phyloP scores from a whole-genome alignment of 2,888 invertebrate species.

The Leptinotarsa tumamoca region DNA sequence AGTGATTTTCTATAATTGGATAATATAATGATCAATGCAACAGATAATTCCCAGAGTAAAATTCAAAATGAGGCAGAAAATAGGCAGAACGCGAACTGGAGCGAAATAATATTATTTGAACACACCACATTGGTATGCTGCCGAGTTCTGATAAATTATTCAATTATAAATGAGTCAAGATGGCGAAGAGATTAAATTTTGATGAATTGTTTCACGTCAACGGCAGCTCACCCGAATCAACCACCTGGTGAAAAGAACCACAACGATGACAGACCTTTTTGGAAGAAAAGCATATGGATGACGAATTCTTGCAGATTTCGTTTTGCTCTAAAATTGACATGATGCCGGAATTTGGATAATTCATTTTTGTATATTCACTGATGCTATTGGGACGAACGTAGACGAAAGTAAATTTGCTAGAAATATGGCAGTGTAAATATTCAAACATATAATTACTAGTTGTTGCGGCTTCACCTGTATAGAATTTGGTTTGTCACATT shows the following conservation, averaged over 20 bases:
- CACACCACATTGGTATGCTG: conserved; percentile 34
- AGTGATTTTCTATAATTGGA: background rate
- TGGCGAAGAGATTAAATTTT: conserved; percentile 50
- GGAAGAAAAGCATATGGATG: conserved; percentile 34
- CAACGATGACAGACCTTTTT: conserved; percentile 38
- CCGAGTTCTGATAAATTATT: conserved; percentile 47
- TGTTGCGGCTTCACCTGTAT: no score
- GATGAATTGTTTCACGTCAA: conserved; percentile 48
- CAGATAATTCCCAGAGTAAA: background rate
- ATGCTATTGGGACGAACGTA: background rate
- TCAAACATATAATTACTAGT: no score
- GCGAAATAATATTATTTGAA: background rate
- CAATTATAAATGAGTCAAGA: conserved; percentile 45
- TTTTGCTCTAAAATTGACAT: conserved; percentile 1
- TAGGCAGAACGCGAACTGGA: background rate
- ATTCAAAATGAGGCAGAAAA: conserved; percentile 12
- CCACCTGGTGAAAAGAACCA: conserved; percentile 48
- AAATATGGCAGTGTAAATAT: no score
- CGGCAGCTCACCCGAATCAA: conserved; percentile 49
- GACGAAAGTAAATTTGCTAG: no score
- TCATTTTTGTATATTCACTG: background rate
- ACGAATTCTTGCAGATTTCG: conserved; percentile 2
- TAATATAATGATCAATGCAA: background rate
- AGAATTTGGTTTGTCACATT: no score
- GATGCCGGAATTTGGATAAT: conserved; percentile 3